Percentiles rank a stretch among this genome's conserved stretches.
Conservation (phyloP, 2,113 vertebrate species). For the Rattus rattus region DNA sequence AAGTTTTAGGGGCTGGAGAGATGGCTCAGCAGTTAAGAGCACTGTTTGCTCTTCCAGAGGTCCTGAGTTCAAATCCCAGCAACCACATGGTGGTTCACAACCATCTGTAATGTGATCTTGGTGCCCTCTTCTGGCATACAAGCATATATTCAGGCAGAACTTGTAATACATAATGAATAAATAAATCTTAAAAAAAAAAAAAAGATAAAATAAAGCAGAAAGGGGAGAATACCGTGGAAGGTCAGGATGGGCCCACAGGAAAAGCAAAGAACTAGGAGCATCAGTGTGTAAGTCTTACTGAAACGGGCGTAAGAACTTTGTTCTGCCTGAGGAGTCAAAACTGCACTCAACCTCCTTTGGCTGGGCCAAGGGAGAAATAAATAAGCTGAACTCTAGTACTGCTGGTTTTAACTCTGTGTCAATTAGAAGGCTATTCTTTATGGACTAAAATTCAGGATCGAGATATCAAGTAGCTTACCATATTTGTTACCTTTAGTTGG, state of each 20-base stretch:
- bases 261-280: neutral
- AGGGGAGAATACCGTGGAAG: neutral
- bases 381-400: neutral
- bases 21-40: neutral
- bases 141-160: too few relatives aligned
- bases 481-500: neutral
- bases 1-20: neutral
- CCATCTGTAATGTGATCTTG: too few relatives aligned
- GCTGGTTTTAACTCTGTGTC: neutral
- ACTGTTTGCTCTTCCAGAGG: neutral
- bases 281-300: neutral
- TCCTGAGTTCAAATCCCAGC: too few relatives aligned
- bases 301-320: neutral
- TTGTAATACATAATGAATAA: too few relatives aligned
- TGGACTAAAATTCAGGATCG: neutral
- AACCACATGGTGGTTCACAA: too few relatives aligned
- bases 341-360: neutral
- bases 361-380: neutral
- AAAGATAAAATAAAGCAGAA: neutral
- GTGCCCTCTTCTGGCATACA: too few relatives aligned
- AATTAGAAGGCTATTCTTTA: neutral
- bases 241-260: neutral
- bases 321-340: neutral
- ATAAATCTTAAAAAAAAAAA: too few relatives aligned
- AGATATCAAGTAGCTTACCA: neutral